Evolutionary conservation across 2,888 invertebrate genomes (phyloP).

Genomic region (Chironomus tentans): DNA sequence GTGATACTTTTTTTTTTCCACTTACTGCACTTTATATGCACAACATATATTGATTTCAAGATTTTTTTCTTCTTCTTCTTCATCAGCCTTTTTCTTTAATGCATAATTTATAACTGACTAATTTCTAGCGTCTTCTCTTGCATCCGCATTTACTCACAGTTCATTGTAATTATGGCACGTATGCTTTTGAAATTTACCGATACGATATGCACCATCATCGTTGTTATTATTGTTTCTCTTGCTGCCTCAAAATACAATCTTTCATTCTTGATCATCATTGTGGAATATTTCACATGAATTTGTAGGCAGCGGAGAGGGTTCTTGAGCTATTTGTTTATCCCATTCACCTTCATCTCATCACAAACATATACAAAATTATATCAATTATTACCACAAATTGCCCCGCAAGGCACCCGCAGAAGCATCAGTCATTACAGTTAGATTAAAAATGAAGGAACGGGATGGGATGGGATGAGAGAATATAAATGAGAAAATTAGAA

Average conservation of each 20-base stretch:
- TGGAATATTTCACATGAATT: too few relatives aligned
- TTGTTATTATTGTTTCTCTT: background rate
- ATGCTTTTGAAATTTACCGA: background rate
- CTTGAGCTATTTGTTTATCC: background rate
- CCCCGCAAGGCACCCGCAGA: background rate
- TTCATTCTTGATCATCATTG: too few relatives aligned
- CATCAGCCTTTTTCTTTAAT: background rate
- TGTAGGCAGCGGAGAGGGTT: background rate
- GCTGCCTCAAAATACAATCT: too few relatives aligned
- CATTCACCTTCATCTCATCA: background rate
- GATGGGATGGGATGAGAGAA: background rate
- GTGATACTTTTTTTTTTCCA: background rate
- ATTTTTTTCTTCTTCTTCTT: background rate
- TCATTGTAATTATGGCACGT: background rate
- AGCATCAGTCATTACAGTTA: background rate
- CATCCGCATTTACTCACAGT: background rate
- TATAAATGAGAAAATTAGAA: slow-evolving; percentile 16
- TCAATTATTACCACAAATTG: background rate
- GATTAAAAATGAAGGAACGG: background rate
- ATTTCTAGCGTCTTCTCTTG: background rate
- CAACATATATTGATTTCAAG: slow-evolving; percentile 1
- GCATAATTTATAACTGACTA: background rate
- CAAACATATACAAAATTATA: background rate
- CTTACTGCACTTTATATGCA: background rate
- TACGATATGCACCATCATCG: background rate